A percentile compares a stretch with the other conserved stretches of the same genome.
phyloP scores from a whole-genome alignment of 2,113 vertebrate genomes.

The Illadopsis cleaveri region DNA sequence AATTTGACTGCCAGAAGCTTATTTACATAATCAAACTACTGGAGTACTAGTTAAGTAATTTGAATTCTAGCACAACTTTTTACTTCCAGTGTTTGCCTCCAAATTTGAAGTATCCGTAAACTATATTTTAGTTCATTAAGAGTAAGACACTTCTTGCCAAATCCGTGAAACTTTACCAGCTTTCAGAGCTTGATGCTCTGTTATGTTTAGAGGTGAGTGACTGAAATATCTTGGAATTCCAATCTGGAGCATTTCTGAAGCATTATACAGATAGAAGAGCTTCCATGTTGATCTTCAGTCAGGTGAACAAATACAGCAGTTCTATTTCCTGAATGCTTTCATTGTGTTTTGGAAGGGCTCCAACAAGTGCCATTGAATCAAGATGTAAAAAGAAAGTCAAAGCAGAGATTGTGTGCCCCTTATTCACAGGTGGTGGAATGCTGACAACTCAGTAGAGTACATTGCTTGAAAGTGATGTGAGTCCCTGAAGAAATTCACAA shows the following conservation, averaged over 20 bases:
- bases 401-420: neutral
- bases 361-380: neutral
- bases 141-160: neutral
- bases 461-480: neutral
- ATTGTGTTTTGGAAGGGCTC: neutral
- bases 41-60: neutral
- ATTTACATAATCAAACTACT: neutral
- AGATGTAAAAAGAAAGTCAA: neutral
- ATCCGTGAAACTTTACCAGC: neutral
- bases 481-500: neutral
- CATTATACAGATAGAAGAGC: neutral
- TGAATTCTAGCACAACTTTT: neutral
- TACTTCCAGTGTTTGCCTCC: neutral
- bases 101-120: neutral
- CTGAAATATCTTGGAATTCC: neutral
- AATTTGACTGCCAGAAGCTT: neutral
- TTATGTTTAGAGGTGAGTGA: neutral
- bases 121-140: neutral
- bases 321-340: neutral
- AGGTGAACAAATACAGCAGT: neutral
- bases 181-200: neutral
- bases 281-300: neutral
- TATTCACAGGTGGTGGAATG: neutral
- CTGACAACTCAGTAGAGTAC: neutral
- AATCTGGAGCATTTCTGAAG: neutral